Evolutionary conservation across 2,888 invertebrate species (phyloP), one percentile per base, ranked within the genome.

Genomic region (Macaria liturata): DNA sequence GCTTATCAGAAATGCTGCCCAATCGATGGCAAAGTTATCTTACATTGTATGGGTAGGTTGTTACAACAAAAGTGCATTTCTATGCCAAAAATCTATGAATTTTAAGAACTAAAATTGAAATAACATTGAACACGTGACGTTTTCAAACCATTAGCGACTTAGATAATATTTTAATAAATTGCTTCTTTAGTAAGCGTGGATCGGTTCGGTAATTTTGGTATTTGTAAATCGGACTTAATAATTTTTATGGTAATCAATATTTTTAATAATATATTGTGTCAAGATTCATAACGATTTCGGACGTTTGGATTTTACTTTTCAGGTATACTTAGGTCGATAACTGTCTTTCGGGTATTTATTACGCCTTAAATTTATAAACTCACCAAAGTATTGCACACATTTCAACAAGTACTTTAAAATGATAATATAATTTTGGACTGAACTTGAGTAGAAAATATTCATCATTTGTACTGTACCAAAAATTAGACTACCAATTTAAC

Each of bases 401-500:
- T n/a, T 42, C 4, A 42, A n/a, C 4, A 8, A 3, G 8, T n/a
- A 42, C 4, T 42, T 42, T 1, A 8, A 8, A 52, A 46, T 42
- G 9, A 53, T 48, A n/a, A 48, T 49, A 53, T 58, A 32, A 20
- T 43, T 49, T 50, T 50, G 49, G 49, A 54, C 53, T n/a, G 5
- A n/a, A 42, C 42, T 2, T 42, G 8, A n/a, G 5, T 42, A 42
- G 4, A 39, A 39, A 39, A 39, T 7, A 39, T 39, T 7, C 39
- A 39, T 3, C 39, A 20, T 57, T 58, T 53, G 49, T 53, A 34
- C n/a, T 46, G 46, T 50, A 50, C 54, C 59, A 54, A 59, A 37
- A 59, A 54, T 48, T 59, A 59, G 50, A 46, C 9, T 9, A 31
- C 37, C 46, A 50, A 50, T 54, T 9, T 52, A 40, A 52, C 58